phyloP scores from a whole-genome alignment of 2,888 invertebrate genomes.

The Protodeltote pygarga region DNA sequence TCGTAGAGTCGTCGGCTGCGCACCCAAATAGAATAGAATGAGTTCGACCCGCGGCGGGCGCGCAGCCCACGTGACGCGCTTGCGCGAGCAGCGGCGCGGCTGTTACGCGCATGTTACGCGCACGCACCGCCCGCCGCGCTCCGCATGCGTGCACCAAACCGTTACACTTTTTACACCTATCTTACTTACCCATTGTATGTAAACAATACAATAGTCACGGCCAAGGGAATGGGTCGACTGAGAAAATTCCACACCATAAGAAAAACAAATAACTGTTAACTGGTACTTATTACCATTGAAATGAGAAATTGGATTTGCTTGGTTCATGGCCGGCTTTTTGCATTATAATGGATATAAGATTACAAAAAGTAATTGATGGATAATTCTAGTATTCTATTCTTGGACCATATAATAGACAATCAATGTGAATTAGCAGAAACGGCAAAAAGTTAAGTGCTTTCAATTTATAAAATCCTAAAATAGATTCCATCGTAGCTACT shows the following conservation, averaged over 20 bases:
- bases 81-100: background rate
- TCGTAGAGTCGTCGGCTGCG: no score
- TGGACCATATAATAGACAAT: constrained; percentile 26
- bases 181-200: background rate
- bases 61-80: background rate
- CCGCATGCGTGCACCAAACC: background rate
- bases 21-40: constrained; percentile 42
- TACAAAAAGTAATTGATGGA: constrained; percentile 34
- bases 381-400: constrained; percentile 34
- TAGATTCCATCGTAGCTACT: no score
- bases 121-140: background rate
- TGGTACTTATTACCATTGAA: constrained; percentile 18
- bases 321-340: constrained; percentile 33
- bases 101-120: no score
- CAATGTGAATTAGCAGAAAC: constrained; percentile 3
- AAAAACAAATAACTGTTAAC: constrained; percentile 4
- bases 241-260: constrained; percentile 3
- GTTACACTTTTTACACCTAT: constrained; percentile 6
- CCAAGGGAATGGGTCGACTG: constrained; percentile 20
- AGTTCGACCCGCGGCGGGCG: constrained; percentile 11
- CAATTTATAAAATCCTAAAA: no score
- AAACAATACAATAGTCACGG: constrained; percentile 28
- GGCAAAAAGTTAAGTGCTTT: constrained; percentile 29
- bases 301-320: constrained; percentile 34
- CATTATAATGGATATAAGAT: background rate